Base-by-base conservation (phyloP, 2,797 vertebrate species). In the Gymnothorax javanicus region DNA sequence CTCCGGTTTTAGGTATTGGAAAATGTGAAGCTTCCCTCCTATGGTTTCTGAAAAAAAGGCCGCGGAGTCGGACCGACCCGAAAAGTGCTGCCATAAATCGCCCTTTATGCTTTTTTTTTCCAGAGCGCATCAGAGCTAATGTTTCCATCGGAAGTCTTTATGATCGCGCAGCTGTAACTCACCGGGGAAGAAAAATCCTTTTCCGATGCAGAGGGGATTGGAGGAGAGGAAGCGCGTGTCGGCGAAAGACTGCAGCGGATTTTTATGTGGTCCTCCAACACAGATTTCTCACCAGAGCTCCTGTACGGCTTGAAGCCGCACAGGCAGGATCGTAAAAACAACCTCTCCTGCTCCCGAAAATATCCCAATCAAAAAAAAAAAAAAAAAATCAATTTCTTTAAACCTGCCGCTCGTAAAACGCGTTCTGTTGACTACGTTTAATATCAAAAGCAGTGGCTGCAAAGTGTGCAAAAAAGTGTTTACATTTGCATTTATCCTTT, bases 71-170 rank as follows among this genome's bases (percentile, higher is more conserved):
- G 90, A 92, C 79, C 87, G 93, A 88, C 91, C 92, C 92, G 33
- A 43, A 95, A 94, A 95, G 94, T 95, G 94, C 92, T 90, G 93
- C 94, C 95, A 92, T 96, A 96, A 96, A 96, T 95, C 93, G 89
- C 88, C 90, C 95, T 25, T 95, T 95, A 95, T 95, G 94, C 93
- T 90, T 94, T 43, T 43, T 43, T 43, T 43, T 95, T 95, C 93
- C 93, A 89, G 94, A 95, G 96, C 93, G 91, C 93, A 93, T 94
- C 89, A 89, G 92, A 92, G 92, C 94, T 96, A 96, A 96, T 95
- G 95, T 94, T 94, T 95, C 94, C 94, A 92, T 92, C 93, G 89
- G 91, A 91, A 90, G 85, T 89, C 91, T 95, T 96, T 96, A 96
- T 93, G 89, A 89, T 91, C 92, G 91, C 91, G 94, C 92, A 93